Evolutionary conservation across 2,113 vertebrate genomes (phyloP), one percentile per base, ranked within the genome.

Genomic region (Chamaea fasciata): DNA sequence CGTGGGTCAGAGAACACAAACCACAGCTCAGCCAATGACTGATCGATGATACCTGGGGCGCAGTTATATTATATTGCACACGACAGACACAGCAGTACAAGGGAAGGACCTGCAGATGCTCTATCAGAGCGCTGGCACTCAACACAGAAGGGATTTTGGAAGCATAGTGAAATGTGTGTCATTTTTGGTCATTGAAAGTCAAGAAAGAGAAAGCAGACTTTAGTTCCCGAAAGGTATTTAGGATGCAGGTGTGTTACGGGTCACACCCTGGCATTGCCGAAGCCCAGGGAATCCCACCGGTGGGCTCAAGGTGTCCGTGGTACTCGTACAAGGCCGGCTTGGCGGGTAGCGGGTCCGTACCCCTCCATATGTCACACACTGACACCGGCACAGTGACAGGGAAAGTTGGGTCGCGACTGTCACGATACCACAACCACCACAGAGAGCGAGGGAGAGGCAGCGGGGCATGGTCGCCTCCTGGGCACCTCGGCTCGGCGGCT

Each of bases 341-440:
- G 7, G 78, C 2, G 46, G 41, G 18, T 0, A 33, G 44, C 53
- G 13, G 44, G 15, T 24, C 64, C 20, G 13, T 1, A 26, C 24
- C 42, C 27, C 62, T 30, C 47, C 3, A 30, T 1, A 0, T 10
- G 14, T 42, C 64, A 4, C 65, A 5, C 5, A 4, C 1, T 4
- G 52, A n/a, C 24, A 30, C 3, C 10, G 7, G 20, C 67, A 53
- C 44, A 2, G 4, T 0, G 53, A 13, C 70, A 21, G 16, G 13
- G 16, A 59, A 71, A 76, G 53, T 57, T 33, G 31, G 6, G 47
- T 5, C 5, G 10, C 33, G 8, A 11, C 42, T 2, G 4, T 23
- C 3, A 1, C 21, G 42, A 3, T 19, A 8, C 23, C 4, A 3
- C 47, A 6, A 1, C 12, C 70, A 7, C 35, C 9, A 2, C 2